Base-by-base conservation (phyloP, 2,113 vertebrate species). In the Osmerus mordax region DNA sequence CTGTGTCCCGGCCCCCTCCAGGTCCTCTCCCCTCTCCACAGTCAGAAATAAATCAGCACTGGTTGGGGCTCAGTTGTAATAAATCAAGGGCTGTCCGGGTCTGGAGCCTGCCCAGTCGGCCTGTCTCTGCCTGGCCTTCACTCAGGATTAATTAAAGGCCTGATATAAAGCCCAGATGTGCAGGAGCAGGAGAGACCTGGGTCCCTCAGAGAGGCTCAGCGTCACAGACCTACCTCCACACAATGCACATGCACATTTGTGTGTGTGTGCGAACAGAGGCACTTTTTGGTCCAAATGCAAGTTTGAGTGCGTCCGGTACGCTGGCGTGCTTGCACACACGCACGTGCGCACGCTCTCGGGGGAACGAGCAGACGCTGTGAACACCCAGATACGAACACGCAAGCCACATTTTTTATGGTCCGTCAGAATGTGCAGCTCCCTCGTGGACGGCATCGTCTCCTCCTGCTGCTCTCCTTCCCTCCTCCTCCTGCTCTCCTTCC, bases 141-240 rank as follows among this genome's bases (percentile, higher is more conserved):
- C 95, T 96, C 95, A 98, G 95, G 95, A 99, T 98, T 98, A 98
- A 98, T 98, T 98, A 98, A 97, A 96, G 95, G 93, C 88, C 95
- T 98, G 96, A 99, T 98, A 98, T 96, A 96, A 98, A 98, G 96
- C 94, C 96, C 97, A 98, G 96, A 97, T 98, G 97, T 98, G 23
- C 23, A 23, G 23, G 23, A 23, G 95, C 95, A 92, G 90, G 90
- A 93, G 90, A 91, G 92, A 92, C 89, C 90, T 85, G 87, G 86
- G 89, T 77, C 89, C 78, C 87, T 87, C 88, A 89, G 89, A 91
- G 80, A 83, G 84, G 81, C 76, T 81, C 55, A 69, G 78, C 83
- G 79, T 68, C 59, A 52, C 41, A 25, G n/a, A 65, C 64, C n/a
- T 56, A 70, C 16, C n/a, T 52, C 25, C 7, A 2, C 36, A 54